Evolutionary conservation across 2,113 vertebrate genomes (phyloP).

Genomic region (Aphyosemion australe): DNA sequence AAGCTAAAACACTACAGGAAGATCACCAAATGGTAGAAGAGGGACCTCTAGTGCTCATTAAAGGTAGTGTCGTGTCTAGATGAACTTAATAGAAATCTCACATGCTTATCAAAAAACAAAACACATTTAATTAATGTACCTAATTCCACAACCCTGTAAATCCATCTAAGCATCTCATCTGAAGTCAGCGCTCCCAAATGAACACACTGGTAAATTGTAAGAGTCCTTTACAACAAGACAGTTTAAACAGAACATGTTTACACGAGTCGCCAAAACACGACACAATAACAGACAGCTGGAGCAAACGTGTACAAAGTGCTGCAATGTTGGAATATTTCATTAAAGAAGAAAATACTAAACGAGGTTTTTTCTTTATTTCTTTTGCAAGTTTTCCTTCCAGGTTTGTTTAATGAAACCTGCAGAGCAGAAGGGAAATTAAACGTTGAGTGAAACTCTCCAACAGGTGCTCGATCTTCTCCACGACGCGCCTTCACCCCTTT

Average conservation of each 20-base stretch:
- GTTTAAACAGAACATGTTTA: slow-evolving; percentile 14
- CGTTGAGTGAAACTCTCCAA: background rate
- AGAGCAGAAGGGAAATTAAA: background rate
- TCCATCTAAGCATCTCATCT: background rate
- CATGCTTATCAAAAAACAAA: slow-evolving; percentile 12
- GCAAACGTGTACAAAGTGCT: slow-evolving; percentile 35
- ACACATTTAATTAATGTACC: slow-evolving; percentile 11
- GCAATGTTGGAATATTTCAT: slow-evolving; percentile 21
- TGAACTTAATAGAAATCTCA: background rate
- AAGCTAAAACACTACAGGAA: background rate
- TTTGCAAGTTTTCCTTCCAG: slow-evolving; percentile 13
- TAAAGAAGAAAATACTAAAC: slow-evolving; percentile 28
- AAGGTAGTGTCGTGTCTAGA: background rate
- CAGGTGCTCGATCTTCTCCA: background rate
- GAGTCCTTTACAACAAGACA: slow-evolving; percentile 33
- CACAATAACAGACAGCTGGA: slow-evolving; percentile 18
- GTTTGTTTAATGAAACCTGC: slow-evolving; percentile 4
- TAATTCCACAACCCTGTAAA: no score
- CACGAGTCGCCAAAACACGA: slow-evolving; percentile 18
- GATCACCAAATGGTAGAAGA: background rate
- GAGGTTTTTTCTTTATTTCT: background rate
- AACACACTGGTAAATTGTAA: slow-evolving; percentile 13
- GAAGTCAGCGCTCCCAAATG: slow-evolving; percentile 36
- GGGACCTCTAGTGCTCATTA: slow-evolving; percentile 59
- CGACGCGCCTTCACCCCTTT: slow-evolving; percentile 1